These are phyloP conservation scores for Neolamprologus tretocephalus DNA, from an alignment of 2,113 vertebrate genomes.

Conservation along the genomic window DNA sequence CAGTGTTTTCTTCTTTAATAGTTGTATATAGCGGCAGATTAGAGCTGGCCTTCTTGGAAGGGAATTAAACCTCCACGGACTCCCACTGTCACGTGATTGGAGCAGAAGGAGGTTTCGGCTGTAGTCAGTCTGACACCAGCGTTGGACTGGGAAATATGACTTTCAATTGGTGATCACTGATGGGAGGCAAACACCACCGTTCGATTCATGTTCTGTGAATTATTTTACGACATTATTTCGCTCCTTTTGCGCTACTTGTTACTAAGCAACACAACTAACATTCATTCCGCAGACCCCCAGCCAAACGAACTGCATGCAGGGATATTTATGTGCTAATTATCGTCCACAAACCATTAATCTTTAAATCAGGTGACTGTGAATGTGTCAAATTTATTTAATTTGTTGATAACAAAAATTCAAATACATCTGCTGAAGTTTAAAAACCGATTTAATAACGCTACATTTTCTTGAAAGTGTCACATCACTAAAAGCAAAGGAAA, in stretches of 20 bases:
- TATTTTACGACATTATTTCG: not conserved
- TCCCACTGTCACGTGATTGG: conserved; percentile 81
- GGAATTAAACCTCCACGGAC: conserved; percentile 80
- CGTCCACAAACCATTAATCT: not conserved
- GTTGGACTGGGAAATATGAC: not conserved
- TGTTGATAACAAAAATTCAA: not conserved
- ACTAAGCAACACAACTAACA: not conserved
- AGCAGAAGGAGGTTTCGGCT: conserved; percentile 73
- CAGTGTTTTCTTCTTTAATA: conserved; percentile 35
- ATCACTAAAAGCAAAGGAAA: not conserved
- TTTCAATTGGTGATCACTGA: not conserved
- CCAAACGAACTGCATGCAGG: not conserved
- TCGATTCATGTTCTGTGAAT: not conserved
- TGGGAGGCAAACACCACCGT: not conserved
- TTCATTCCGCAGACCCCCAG: not conserved
- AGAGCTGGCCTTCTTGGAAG: conserved; percentile 70
- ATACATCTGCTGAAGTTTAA: not conserved
- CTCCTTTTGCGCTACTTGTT: not conserved
- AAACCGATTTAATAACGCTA: not conserved
- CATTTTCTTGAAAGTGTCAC: not conserved
- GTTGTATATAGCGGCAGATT: conserved; percentile 52
- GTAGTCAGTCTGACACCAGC: conserved; percentile 3
- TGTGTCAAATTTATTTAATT: fast-evolving
- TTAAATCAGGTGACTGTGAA: not conserved
- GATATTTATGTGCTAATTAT: not conserved